Base-by-base conservation (phyloP, 2,888 invertebrate species). In the Epinotia ramella region DNA sequence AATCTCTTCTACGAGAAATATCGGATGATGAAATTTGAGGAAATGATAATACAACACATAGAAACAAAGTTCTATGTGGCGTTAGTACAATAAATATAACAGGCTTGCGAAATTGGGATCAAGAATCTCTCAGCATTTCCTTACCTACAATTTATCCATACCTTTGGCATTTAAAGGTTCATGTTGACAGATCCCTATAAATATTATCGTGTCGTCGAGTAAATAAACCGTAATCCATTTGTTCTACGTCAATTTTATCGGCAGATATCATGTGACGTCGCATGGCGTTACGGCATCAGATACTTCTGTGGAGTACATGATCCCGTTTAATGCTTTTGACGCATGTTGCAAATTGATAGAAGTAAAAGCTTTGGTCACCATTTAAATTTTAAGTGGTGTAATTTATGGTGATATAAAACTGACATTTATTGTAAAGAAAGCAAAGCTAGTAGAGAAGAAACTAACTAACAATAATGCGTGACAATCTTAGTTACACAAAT, bases 181-280 rank as follows among this genome's bases (percentile, higher is more conserved):
- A 40, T 59, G 60, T 64, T 46, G 49, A 71, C 71, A 56, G 46
- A 57, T 62, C 70, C 28, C 71, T 66, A 66, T 67, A 66, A 71
- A 76, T 62, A 33, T 53, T 53, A 76, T 62, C 71, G 62, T 66
- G 71, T 71, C 70, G 13, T 18, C 20, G 28, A 65, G 57, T 65
- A 65, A 53, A 77, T 73, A 73, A 74, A 71, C 64, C 76, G 68
- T 73, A 77, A 77, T 69, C 63, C 49, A 46, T 63, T 71, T 57
- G 67, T 66, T 73, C 66, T 73, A 73, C 73, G 77, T 77, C 77
- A 74, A 60, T 57, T 71, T 77, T 74, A 74, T 74, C 70, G 59
- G 44, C n/a, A 7, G 77, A 74, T 74, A 74, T 40, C 74, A 67
- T 46, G 71, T 77, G 77, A 77, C 77, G 77, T 77, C 44, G 71